These are phyloP conservation scores for Achroia grisella DNA, from an alignment of 1,140 invertebrate genomes.

Conservation along the genomic window DNA sequence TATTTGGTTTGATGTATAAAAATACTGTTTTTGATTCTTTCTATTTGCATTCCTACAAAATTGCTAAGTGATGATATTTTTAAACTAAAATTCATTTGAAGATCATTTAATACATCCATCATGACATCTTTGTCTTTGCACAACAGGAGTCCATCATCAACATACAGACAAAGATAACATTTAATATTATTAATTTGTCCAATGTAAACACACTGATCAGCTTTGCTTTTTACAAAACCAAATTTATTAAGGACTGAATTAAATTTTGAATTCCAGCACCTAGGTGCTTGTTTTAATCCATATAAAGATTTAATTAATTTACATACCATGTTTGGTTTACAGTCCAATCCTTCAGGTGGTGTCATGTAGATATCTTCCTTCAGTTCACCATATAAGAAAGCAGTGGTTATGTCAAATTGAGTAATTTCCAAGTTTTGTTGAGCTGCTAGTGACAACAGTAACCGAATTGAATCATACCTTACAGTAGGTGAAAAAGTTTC, in stretches of 20 bases:
- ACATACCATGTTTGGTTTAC: no score
- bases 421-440: no score
- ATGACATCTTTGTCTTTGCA: conserved; percentile 14
- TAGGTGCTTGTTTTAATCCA: no score
- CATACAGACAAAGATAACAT: conserved; percentile 8
- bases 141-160: conserved; percentile 22
- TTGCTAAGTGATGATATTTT: conserved; percentile 9
- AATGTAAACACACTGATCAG: conserved; percentile 1
- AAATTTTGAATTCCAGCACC: no score
- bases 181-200: background rate
- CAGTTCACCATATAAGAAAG: no score
- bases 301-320: no score
- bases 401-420: no score
- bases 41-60: conserved; percentile 24
- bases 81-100: conserved; percentile 21
- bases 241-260: no score
- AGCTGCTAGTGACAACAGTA: conserved; percentile 56
- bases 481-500: conserved; percentile 59
- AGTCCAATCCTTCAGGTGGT: no score
- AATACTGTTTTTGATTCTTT: conserved; percentile 14
- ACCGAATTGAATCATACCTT: conserved; percentile 41
- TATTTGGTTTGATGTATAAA: conserved; percentile 29
- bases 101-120: conserved; percentile 9
- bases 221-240: background rate
- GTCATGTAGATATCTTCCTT: no score